Percentiles rank a stretch among this genome's conserved stretches.
Evolutionary conservation across 2,797 vertebrate species (phyloP).

Genomic region (Periophthalmus magnuspinnatus): DNA sequence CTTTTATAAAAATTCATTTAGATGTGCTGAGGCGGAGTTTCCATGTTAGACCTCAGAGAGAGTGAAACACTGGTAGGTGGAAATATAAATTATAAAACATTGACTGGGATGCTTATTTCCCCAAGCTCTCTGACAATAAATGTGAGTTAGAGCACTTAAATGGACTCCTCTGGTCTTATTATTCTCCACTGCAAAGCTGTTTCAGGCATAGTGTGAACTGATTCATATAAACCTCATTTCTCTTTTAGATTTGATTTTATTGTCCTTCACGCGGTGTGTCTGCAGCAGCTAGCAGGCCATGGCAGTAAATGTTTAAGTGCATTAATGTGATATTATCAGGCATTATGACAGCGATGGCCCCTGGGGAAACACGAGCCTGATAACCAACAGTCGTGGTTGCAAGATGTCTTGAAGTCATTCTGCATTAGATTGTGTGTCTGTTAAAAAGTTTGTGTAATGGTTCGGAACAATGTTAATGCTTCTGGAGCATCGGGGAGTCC

Average conservation of each 20-base stretch:
- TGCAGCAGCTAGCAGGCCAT: constrained; percentile 40
- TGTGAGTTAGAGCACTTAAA: constrained; percentile 38
- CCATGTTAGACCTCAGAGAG: constrained; percentile 31
- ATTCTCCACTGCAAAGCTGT: constrained; percentile 10
- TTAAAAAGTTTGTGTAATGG: constrained; percentile 49
- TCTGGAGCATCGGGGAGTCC: constrained; percentile 16
- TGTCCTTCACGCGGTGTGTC: constrained; percentile 51
- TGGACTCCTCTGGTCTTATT: constrained; percentile 18
- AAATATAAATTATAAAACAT: constrained; percentile 58
- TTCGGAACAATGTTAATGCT: constrained; percentile 50
- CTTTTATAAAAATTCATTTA: constrained; percentile 37
- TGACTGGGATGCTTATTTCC: constrained; percentile 38
- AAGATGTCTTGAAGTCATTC: constrained; percentile 48
- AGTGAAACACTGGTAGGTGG: constrained; percentile 39
- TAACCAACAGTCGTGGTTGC: constrained; percentile 44
- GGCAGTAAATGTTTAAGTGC: constrained; percentile 49
- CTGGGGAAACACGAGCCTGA: constrained; percentile 37
- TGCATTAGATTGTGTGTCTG: constrained; percentile 46
- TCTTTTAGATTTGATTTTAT: constrained; percentile 23
- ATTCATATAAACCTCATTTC: constrained; percentile 46
- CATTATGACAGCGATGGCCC: constrained; percentile 33
- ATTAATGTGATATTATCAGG: constrained; percentile 58
- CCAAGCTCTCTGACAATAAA: constrained; percentile 40
- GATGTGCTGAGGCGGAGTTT: constrained; percentile 21
- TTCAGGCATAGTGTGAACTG: constrained; percentile 23